Evolutionary conservation across 2,113 vertebrate species (phyloP).

Genomic region (Tinamus guttatus): DNA sequence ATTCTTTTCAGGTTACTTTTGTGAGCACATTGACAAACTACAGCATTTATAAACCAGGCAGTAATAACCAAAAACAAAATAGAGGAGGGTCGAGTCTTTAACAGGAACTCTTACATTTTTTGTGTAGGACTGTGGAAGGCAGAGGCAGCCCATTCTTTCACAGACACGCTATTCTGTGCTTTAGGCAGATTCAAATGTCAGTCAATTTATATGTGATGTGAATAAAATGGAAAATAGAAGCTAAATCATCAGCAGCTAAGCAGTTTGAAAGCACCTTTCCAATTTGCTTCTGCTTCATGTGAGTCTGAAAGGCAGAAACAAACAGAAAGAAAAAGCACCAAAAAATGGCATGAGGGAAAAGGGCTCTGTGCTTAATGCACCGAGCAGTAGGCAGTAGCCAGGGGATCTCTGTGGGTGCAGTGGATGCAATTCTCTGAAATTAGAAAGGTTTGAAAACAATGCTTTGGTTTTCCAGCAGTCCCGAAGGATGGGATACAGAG

Average conservation of each 20-base stretch:
- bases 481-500: slow-evolving; percentile 25
- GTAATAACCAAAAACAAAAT: background rate
- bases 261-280: background rate
- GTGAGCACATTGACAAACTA: background rate
- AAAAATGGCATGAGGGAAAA: background rate
- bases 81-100: background rate
- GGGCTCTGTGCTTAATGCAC: background rate
- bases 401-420: background rate
- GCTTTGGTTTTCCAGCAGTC: background rate
- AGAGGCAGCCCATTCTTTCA: background rate
- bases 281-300: background rate
- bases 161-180: background rate
- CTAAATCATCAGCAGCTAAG: background rate
- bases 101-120: background rate
- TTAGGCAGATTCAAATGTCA: background rate
- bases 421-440: background rate
- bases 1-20: slow-evolving; percentile 1
- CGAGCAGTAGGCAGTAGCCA: background rate
- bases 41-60: background rate
- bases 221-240: background rate
- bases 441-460: slow-evolving; percentile 6
- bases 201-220: background rate
- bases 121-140: background rate
- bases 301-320: background rate
- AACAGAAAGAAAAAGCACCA: background rate